Base-by-base conservation (phyloP, 1,140 invertebrate genomes). In the Meteorus sp. region DNA sequence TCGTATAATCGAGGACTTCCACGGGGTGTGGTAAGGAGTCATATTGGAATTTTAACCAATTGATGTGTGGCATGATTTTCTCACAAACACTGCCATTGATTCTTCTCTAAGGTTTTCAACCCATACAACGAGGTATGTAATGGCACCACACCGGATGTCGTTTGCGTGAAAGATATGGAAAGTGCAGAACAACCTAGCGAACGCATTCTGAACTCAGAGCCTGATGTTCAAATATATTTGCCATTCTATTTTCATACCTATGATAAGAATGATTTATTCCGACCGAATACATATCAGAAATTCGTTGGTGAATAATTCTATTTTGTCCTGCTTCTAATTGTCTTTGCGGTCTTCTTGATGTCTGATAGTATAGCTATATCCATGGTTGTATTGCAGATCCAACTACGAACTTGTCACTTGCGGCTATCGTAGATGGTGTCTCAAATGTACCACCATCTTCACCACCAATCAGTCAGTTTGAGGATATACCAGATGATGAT, bases 401-500 rank as follows among this genome's bases (percentile, higher is more conserved):
- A n/a, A n/a, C n/a, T n/a, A n/a, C n/a, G n/a, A n/a, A n/a, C n/a
- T n/a, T n/a, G n/a, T n/a, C n/a, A n/a, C n/a, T n/a, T n/a, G n/a
- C n/a, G n/a, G n/a, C n/a, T n/a, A n/a, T n/a, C n/a, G n/a, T n/a
- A n/a, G n/a, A n/a, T n/a, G n/a, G n/a, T n/a, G n/a, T n/a, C n/a
- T n/a, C n/a, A n/a, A n/a, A n/a, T n/a, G n/a, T n/a, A n/a, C n/a
- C n/a, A n/a, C n/a, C n/a, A n/a, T n/a, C n/a, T 33, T 33, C 29
- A 23, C 25, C 9, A 6, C 25, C 6, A 0, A 79, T 93, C 7
- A 88, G 89, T 50, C 91, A 94, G 70, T 87, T 86, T 56, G 85
- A 90, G 41, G 88, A 91, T 61, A 86, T 93, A 57, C 85, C 89
- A 70, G 91, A 91, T 65, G 87, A 87, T 47, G 88, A 89, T 79